Evolutionary conservation across 2,888 invertebrate genomes (phyloP).

Genomic region (Nasonovia ribisnigri): DNA sequence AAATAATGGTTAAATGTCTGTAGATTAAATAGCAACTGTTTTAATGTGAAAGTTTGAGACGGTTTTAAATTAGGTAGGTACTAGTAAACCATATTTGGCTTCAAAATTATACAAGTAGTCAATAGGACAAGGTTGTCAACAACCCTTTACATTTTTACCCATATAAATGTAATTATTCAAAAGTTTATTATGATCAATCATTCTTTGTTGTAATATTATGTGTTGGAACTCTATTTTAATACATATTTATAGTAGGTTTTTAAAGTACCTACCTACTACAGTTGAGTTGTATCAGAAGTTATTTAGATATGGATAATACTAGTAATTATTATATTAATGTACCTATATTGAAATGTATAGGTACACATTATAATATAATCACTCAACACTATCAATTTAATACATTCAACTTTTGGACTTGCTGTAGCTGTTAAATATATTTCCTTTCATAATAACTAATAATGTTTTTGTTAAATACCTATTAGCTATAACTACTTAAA

Average conservation of each 20-base stretch:
- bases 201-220: not conserved
- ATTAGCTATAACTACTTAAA: not conserved
- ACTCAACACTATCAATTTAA: not conserved
- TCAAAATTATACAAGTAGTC: slow-evolving; percentile 36
- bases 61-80: not conserved
- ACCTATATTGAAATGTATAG: not conserved
- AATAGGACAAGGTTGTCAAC: slow-evolving; percentile 39
- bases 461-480: not conserved
- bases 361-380: not conserved
- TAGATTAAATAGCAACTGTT: slow-evolving; percentile 28
- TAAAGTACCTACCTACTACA: not conserved
- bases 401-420: slow-evolving; percentile 10
- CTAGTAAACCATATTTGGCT: slow-evolving; percentile 45
- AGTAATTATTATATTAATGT: not conserved
- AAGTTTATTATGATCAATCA: not conserved
- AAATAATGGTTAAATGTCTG: not conserved
- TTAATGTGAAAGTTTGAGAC: slow-evolving; percentile 47
- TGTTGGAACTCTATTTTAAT: not conserved
- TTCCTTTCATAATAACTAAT: not conserved
- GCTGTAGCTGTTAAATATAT: not conserved
- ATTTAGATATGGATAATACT: not conserved
- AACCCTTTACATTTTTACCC: slow-evolving; percentile 12
- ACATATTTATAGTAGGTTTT: not conserved
- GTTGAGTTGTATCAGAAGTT: not conserved
- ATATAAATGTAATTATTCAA: slow-evolving; percentile 10